phyloP scores from a whole-genome alignment of 2,113 vertebrate genomes.

The Taurulus bubalis region DNA sequence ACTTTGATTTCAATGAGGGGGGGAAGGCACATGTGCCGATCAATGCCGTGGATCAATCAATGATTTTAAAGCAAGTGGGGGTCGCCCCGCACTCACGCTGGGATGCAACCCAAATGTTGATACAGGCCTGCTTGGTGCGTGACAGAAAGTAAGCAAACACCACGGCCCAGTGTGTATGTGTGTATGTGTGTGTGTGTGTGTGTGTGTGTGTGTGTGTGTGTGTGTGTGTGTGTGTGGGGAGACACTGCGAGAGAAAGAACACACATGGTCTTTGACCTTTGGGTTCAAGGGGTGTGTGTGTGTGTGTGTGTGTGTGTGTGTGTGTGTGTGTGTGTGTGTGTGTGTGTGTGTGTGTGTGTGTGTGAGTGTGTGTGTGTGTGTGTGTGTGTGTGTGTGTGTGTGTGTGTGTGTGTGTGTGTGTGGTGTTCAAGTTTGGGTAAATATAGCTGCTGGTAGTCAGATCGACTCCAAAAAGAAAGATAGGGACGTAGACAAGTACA shows the following conservation, averaged over 20 bases:
- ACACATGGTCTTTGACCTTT: slow-evolving; percentile 70
- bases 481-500: background rate
- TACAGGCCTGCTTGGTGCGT: slow-evolving; percentile 35
- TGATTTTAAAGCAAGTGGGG: slow-evolving; percentile 27
- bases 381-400: slow-evolving; percentile 21
- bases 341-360: slow-evolving; percentile 36
- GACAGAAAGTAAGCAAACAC: slow-evolving; percentile 59
- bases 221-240: slow-evolving; percentile 3
- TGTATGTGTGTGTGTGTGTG: slow-evolving; percentile 25
- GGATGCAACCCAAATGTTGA: slow-evolving; percentile 50
- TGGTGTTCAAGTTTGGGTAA: background rate
- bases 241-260: slow-evolving; percentile 31
- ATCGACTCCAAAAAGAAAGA: slow-evolving; percentile 13
- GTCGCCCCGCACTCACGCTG: slow-evolving; percentile 5
- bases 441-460: slow-evolving; percentile 4
- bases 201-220: slow-evolving; percentile 22
- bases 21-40: slow-evolving; percentile 16
- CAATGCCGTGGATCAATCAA: slow-evolving; percentile 36
- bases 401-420: slow-evolving; percentile 9
- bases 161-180: slow-evolving; percentile 24
- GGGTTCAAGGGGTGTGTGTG: slow-evolving; percentile 43
- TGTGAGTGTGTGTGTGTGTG: slow-evolving; percentile 23
- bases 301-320: slow-evolving; percentile 40
- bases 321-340: slow-evolving; percentile 7
- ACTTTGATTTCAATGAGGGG: slow-evolving; percentile 16